phyloP scores from a whole-genome alignment of 2,888 invertebrate genomes.

The Drosophila atripex region DNA sequence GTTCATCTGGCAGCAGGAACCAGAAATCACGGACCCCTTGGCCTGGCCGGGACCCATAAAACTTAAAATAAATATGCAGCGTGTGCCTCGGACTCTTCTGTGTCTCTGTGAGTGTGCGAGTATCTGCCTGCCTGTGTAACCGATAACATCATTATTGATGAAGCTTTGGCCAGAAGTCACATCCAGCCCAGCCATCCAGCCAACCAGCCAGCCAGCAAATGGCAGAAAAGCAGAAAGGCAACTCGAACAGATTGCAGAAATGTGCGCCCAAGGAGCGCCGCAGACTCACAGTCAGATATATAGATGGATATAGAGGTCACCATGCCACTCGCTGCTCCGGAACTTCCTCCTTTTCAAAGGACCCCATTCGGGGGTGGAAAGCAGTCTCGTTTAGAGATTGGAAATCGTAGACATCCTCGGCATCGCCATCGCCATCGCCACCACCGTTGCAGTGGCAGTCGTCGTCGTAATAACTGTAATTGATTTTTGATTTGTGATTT shows the following conservation, averaged over 20 bases:
- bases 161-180: conserved; percentile 53
- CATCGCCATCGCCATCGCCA: background rate
- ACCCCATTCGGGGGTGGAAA: conserved; percentile 32
- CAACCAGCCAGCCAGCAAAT: conserved; percentile 63
- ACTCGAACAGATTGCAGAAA: conserved; percentile 74
- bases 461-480: conserved; percentile 80
- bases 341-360: conserved; percentile 51
- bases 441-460: conserved; percentile 47
- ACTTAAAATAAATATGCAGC: conserved; percentile 77
- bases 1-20: conserved; percentile 34
- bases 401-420: conserved; percentile 73
- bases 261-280: conserved; percentile 59
- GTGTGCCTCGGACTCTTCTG: conserved; percentile 49
- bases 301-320: conserved; percentile 38
- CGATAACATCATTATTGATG: conserved; percentile 76
- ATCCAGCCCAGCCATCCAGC: conserved; percentile 33
- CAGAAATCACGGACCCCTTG: conserved; percentile 30
- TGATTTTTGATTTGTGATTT: conserved; percentile 84
- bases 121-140: conserved; percentile 64
- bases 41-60: conserved; percentile 59
- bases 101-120: conserved; percentile 5
- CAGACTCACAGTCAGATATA: conserved; percentile 31
- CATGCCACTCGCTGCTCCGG: conserved; percentile 35
- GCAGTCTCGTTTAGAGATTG: conserved; percentile 73
- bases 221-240: conserved; percentile 71